These are phyloP conservation scores for Nannoperca australis DNA, from an alignment of 2,797 vertebrate genomes.

Conservation along the genomic window DNA sequence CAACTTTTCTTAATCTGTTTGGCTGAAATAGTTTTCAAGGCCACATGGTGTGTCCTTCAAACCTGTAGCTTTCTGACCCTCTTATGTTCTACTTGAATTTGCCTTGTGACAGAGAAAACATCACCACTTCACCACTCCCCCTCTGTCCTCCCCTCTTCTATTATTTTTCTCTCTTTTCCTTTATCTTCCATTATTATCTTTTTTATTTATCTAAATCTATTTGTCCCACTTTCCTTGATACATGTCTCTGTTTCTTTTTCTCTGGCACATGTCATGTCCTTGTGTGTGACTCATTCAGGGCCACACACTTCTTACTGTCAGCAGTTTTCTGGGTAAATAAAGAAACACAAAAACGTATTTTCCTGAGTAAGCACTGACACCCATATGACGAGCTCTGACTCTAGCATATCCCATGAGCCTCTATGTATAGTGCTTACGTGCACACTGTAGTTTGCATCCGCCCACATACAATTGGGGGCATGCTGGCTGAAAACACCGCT, in stretches of 20 bases:
- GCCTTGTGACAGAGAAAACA: background rate
- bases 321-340: constrained; percentile 65
- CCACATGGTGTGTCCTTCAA: background rate
- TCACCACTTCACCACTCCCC: no score
- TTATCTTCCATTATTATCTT: background rate
- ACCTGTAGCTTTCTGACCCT: background rate
- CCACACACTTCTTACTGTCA: constrained; percentile 50
- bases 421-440: constrained; percentile 40
- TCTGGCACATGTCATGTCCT: constrained; percentile 48
- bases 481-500: constrained; percentile 6
- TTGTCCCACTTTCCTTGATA: constrained; percentile 5
- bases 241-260: constrained; percentile 18
- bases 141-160: background rate
- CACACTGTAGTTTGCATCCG: constrained; percentile 43
- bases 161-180: background rate
- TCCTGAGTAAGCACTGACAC: constrained; percentile 62
- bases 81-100: background rate
- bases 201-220: background rate
- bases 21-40: background rate
- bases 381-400: constrained; percentile 51
- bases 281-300: constrained; percentile 56
- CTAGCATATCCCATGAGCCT: constrained; percentile 42
- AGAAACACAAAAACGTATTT: constrained; percentile 43
- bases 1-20: background rate
- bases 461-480: constrained; percentile 20